Evolutionary conservation across 2,797 vertebrate genomes (phyloP).

Genomic region (Rhinella marina): DNA sequence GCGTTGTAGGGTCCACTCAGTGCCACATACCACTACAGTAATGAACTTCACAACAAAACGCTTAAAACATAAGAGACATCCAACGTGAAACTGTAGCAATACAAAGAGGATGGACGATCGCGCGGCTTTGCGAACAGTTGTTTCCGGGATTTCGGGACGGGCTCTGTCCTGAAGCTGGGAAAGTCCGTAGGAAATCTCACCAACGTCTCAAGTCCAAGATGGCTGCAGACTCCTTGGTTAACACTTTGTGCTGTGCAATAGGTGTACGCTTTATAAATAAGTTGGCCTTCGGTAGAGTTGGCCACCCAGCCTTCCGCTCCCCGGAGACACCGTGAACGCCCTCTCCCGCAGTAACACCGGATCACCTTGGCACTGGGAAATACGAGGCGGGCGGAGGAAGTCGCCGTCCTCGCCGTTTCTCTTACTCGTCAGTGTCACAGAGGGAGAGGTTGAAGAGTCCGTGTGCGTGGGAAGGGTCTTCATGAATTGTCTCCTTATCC

Average conservation of each 20-base stretch:
- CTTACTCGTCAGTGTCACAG: neutral
- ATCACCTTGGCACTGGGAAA: slow-evolving; percentile 25
- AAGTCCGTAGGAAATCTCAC: slow-evolving; percentile 3
- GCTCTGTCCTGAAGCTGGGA: neutral
- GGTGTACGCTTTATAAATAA: slow-evolving; percentile 51
- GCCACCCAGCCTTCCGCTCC: neutral
- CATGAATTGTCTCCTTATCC: neutral
- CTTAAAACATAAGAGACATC: slow-evolving; percentile 26
- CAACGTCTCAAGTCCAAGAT: slow-evolving; percentile 34
- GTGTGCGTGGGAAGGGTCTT: slow-evolving; percentile 18
- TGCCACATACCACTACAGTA: slow-evolving; percentile 35
- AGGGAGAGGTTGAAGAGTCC: slow-evolving; percentile 3
- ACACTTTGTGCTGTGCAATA: slow-evolving; percentile 48
- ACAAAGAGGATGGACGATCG: slow-evolving; percentile 23
- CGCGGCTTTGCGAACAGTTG: slow-evolving; percentile 13
- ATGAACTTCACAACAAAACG: slow-evolving; percentile 44
- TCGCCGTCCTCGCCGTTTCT: neutral
- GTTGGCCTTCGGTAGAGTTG: neutral
- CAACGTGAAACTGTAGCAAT: slow-evolving; percentile 12
- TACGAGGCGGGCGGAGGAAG: neutral
- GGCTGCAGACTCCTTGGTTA: slow-evolving; percentile 1
- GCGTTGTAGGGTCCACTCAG: neutral
- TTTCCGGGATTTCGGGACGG: neutral
- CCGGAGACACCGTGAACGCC: neutral
- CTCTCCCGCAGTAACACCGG: neutral